Conservation (phyloP, 2,888 invertebrate species). For the Pseudeuparius sepicola region DNA sequence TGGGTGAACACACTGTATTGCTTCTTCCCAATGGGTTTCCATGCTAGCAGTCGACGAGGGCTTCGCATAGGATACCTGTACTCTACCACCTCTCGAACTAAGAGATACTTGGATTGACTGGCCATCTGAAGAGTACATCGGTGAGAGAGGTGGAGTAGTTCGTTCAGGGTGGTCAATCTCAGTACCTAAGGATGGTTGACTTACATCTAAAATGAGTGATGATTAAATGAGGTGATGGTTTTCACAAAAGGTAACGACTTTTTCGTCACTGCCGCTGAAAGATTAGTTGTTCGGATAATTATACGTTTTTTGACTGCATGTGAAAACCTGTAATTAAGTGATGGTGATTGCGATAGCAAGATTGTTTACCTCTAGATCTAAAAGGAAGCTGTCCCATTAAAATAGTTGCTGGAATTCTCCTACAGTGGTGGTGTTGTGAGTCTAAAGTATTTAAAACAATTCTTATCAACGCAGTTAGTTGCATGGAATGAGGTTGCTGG, state of each 20-base stretch:
- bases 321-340: no score
- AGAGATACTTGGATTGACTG: slow-evolving; percentile 40
- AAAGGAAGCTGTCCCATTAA: slow-evolving; percentile 62
- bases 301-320: slow-evolving; percentile 2
- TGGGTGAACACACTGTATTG: slow-evolving; percentile 37
- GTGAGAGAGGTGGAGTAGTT: slow-evolving; percentile 51
- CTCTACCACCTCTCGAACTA: slow-evolving; percentile 36
- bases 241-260: no score
- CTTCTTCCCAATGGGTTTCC: slow-evolving; percentile 65
- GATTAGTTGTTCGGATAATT: no score
- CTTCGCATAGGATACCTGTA: slow-evolving; percentile 37
- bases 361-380: slow-evolving; percentile 56
- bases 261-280: no score
- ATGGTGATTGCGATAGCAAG: no score
- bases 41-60: slow-evolving; percentile 41
- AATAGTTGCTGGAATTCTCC: slow-evolving; percentile 70
- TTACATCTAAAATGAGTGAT: slow-evolving; percentile 59
- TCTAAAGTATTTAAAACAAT: slow-evolving; percentile 89
- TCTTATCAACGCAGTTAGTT: slow-evolving; percentile 71
- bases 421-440: slow-evolving; percentile 84
- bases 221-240: no score
- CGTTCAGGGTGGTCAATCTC: slow-evolving; percentile 50
- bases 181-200: slow-evolving; percentile 64
- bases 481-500: slow-evolving; percentile 55
- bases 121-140: slow-evolving; percentile 50